Conservation (phyloP, 2,888 invertebrate species). For the Sarcophaga variegata region DNA sequence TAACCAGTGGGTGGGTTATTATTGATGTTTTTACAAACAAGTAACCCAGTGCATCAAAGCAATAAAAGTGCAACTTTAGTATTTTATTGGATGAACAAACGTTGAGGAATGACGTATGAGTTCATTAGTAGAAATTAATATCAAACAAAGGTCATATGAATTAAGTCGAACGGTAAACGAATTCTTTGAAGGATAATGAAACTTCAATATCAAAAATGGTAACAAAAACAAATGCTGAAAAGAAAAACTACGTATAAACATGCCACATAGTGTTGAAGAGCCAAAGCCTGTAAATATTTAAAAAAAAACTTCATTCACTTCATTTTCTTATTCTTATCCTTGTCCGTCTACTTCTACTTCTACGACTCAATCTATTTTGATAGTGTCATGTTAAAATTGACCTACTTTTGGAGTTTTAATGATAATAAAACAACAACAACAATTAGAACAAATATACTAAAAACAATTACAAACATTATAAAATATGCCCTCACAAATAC, state of each 20-base stretch:
- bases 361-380: not conserved
- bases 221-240: not conserved
- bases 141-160: slow-evolving; percentile 4
- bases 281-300: no score
- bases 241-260: not conserved
- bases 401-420: slow-evolving; percentile 36
- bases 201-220: not conserved
- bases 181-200: not conserved
- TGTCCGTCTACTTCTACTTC: not conserved
- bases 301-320: slow-evolving; percentile 3
- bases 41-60: no score
- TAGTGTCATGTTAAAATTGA: slow-evolving; percentile 26
- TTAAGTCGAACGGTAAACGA: not conserved
- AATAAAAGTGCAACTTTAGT: no score
- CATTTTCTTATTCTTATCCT: slow-evolving; percentile 12
- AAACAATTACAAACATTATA: no score
- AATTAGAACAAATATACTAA: not conserved
- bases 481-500: no score
- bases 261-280: no score
- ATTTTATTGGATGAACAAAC: no score
- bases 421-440: slow-evolving; percentile 1
- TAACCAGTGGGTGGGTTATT: no score
- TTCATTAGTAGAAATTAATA: no score
- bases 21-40: no score
- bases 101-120: no score